These are phyloP conservation scores for fruit fly (Drosophila melanogaster) DNA, from an alignment of 1,140 invertebrate genomes.

Conservation along the genomic window Release_6_plus_ISO1_MT NT_033777.3:28725001-28725500, in stretches of 20 bases:
- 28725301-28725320: constrained; percentile 84
- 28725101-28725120: constrained; percentile 77
- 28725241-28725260: constrained; percentile 45
- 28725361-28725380: constrained; percentile 69
- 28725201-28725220: background rate
- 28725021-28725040: constrained; percentile 70
- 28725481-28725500: constrained; percentile 29
- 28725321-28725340: constrained; percentile 82
- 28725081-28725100: constrained; percentile 80
- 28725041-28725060: constrained; percentile 82
- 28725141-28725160: constrained; percentile 81
- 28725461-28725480: constrained; percentile 37
- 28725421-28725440: constrained; percentile 1
- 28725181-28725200: constrained; percentile 1
- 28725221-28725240: constrained; percentile 35
- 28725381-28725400: constrained; percentile 25
- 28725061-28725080: constrained; percentile 79
- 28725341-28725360: constrained; percentile 84
- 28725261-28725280: constrained; percentile 78
- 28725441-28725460: constrained; percentile 52
- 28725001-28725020: constrained; percentile 83
- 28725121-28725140: constrained; percentile 84
- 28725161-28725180: constrained; percentile 26
- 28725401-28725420: constrained; percentile 35
- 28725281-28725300: constrained; percentile 74